These are phyloP conservation scores for Oriolus oriolus DNA, from an alignment of 2,113 vertebrate genomes.

Conservation along the genomic window DNA sequence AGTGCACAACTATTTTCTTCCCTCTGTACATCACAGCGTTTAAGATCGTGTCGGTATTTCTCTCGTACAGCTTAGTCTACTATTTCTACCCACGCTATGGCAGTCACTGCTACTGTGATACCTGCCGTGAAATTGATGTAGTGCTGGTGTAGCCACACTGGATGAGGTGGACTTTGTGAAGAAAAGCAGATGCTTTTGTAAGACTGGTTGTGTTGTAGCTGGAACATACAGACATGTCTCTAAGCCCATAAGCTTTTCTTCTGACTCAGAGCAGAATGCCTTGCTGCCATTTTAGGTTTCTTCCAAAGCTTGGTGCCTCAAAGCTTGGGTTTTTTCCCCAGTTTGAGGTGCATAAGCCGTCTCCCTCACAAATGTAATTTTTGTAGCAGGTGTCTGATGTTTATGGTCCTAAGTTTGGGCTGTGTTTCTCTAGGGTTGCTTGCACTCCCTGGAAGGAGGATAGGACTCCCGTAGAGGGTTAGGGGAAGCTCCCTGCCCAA, in stretches of 20 bases:
- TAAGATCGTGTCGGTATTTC: slow-evolving; percentile 11
- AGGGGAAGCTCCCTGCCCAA: background rate
- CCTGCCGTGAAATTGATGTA: background rate
- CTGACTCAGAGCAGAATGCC: background rate
- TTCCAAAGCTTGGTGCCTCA: background rate
- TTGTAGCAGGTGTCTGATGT: background rate
- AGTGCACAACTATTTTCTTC: background rate
- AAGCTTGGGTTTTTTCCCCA: background rate
- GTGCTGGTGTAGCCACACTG: background rate
- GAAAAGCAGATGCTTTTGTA: background rate
- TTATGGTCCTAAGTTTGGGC: background rate
- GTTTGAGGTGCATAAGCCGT: background rate
- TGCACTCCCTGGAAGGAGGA: background rate
- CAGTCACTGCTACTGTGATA: background rate
- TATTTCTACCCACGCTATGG: background rate
- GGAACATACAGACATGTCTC: rapidly evolving
- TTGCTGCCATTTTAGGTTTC: background rate
- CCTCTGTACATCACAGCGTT: background rate
- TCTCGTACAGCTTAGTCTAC: background rate
- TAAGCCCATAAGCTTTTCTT: background rate
- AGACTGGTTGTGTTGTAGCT: background rate
- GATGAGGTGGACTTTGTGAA: background rate
- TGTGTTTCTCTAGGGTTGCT: background rate
- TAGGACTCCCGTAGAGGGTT: background rate
- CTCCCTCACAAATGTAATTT: background rate